Evolutionary conservation across 2,888 invertebrate species (phyloP), one percentile per base, ranked within the genome.

Genomic region (Eutolmus rufibarbis): DNA sequence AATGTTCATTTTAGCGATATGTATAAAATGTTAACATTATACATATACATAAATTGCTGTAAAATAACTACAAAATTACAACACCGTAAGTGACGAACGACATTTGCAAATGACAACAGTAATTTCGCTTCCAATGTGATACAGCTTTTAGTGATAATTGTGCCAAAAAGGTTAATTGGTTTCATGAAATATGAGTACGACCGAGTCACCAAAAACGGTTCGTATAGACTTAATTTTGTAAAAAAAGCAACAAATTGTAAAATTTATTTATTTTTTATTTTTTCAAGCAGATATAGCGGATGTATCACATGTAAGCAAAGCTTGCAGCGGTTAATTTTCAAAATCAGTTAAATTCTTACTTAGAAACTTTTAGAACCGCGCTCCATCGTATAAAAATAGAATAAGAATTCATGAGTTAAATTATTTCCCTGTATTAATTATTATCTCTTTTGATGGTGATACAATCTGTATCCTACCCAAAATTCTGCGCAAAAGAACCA

Each of bases 121-220:
- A 76, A 88, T 46, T 86, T 57, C 84, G 88, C 87, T 88, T 89
- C 87, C 86, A 89, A 89, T 89, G 89, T 89, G 89, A 89, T 89
- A 89, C 89, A 88, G 86, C 81, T 85, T 43, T n/a, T 12, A 40
- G 81, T 51, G 56, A 14, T 19, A 79, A 46, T 51, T 12, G 19
- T n/a, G 31, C 31, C 34, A 16, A 37, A n/a, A 77, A 77, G 19
- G n/a, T 37, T 37, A 77, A 77, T 74, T 31, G 74, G 74, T 74
- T 31, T 74, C 34, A 31, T 74, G 14, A 74, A 16, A 34, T 74
- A 74, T 23, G 16, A 34, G 31, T 23, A 16, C 19, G 51, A 51
- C 8, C n/a, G 51, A 51, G 16, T n/a, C 5, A 51, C 51, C 19
- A 51, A 51, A 51, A 51, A n/a, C 51, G 51, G 51, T 16, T 16